Evolutionary conservation across 30 jellyfish, hydroid and myxozoan species (phyloP), one percentile per base, ranked within the genome.

Genomic region (Rhopilema esculentum): DNA sequence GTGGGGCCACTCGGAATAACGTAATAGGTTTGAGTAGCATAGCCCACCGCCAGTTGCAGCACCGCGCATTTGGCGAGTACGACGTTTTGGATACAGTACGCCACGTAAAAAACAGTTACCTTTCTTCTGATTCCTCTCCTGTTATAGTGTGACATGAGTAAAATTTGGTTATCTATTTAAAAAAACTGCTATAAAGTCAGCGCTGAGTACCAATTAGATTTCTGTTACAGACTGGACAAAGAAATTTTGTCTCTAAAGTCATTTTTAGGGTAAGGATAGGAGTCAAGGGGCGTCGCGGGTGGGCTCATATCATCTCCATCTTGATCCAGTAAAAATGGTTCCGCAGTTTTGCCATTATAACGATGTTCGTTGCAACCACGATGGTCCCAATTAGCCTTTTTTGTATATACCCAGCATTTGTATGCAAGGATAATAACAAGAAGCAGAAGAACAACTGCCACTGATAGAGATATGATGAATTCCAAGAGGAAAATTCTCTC

Each of bases 291-390:
- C 12, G 50, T 61, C 8, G 84, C 76, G 18, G 67, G 82, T 27
- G 26, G 62, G 68, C 1, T 79, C 77, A 49, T 30, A 20, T 84
- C 86, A 4, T 62, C 93, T 4, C 32, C 81, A 1, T 85, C 94
- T 62, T 80, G 32, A 27, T 85, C 88, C 24, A 85, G 62, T 65
- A 85, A 20, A 76, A 85, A 85, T 49, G 94, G 88, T 40, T 85
- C 94, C 77, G 65, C 49, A n/a, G 73, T 73, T 75, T 79, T 85
- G 49, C 20, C 75, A 17, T 77, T 75, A 26, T 66, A 24, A 0
- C 79, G 65, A 48, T 75, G 79, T 27, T 83, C 88, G 52, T 64
- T 85, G 22, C 16, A 16, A 21, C 92, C 92, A 9, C 49, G 24
- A 40, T 72, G 76, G 9, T 66, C 57, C 94, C 94, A 73, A 69